A percentile compares a stretch with the other conserved stretches of the same genome.
phyloP scores from a whole-genome alignment of 1,140 invertebrate genomes.

The Drosophila parabipectinata region DNA sequence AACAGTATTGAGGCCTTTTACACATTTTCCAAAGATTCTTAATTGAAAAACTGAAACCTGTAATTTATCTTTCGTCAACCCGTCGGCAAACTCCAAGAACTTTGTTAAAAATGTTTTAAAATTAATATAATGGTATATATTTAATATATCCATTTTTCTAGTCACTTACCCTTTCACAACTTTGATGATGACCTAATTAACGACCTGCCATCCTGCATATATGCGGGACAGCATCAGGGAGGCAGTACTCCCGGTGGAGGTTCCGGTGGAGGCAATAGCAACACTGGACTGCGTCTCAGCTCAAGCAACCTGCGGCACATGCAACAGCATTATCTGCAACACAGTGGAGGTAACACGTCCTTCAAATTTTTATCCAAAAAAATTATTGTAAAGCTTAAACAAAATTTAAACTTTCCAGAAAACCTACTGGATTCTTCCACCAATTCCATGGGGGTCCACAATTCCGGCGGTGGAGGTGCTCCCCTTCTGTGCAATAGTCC shows the following conservation, averaged over 20 bases:
- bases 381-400: not conserved
- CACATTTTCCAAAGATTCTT: no score
- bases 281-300: slow-evolving; percentile 58
- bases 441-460: slow-evolving; percentile 51
- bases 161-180: slow-evolving; percentile 80
- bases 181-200: slow-evolving; percentile 83
- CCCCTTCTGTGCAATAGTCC: slow-evolving; percentile 78
- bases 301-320: slow-evolving; percentile 79
- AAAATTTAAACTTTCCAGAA: slow-evolving; percentile 33
- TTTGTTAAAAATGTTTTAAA: not conserved
- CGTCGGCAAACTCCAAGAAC: not conserved
- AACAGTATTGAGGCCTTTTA: no score
- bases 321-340: slow-evolving; percentile 83
- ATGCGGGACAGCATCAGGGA: slow-evolving; percentile 72
- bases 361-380: not conserved
- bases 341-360: slow-evolving; percentile 52
- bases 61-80: not conserved
- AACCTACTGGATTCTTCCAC: slow-evolving; percentile 76
- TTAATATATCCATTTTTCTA: slow-evolving; percentile 8
- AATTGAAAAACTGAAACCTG: no score
- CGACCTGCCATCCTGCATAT: slow-evolving; percentile 82
- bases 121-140: not conserved
- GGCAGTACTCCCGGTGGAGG: slow-evolving; percentile 26
- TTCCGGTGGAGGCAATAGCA: slow-evolving; percentile 23
- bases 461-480: slow-evolving; percentile 46